phyloP scores from a whole-genome alignment of 2,797 vertebrate genomes.

The Eulemur mongoz region DNA sequence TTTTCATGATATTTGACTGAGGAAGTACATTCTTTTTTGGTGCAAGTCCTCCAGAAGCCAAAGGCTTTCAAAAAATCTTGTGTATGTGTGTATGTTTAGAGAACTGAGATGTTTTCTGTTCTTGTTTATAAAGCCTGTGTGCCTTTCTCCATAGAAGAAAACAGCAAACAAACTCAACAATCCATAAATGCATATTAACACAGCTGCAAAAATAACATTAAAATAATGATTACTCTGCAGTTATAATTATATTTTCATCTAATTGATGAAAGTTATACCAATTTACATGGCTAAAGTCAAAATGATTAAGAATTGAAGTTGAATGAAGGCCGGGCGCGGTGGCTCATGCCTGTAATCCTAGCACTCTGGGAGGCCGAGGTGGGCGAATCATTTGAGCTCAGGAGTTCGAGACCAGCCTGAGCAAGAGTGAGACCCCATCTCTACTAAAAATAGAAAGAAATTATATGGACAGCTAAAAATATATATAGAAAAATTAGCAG shows the following conservation, averaged over 20 bases:
- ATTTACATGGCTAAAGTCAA: slow-evolving; percentile 7
- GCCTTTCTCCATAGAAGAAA: neutral
- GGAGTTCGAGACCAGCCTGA: too few species aligned
- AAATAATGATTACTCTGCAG: neutral
- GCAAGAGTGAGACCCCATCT: too few species aligned
- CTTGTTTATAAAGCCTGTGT: neutral
- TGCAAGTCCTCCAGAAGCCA: neutral
- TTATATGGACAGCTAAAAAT: too few species aligned
- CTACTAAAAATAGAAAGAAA: too few species aligned
- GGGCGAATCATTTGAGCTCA: too few species aligned
- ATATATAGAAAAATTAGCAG: too few species aligned
- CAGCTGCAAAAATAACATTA: neutral
- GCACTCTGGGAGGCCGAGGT: too few species aligned
- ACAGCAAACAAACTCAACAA: neutral
- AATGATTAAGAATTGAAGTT: neutral
- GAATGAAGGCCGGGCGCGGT: too few species aligned
- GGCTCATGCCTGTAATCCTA: too few species aligned
- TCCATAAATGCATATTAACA: neutral
- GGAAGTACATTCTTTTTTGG: neutral
- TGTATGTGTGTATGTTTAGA: neutral
- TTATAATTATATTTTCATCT: slow-evolving; percentile 32
- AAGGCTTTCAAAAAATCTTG: neutral
- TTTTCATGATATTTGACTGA: neutral
- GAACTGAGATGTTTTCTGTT: neutral
- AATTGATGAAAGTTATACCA: neutral